Evolutionary conservation across 2,888 invertebrate species (phyloP).

Genomic region (Hirtodrosophila alboralis): DNA sequence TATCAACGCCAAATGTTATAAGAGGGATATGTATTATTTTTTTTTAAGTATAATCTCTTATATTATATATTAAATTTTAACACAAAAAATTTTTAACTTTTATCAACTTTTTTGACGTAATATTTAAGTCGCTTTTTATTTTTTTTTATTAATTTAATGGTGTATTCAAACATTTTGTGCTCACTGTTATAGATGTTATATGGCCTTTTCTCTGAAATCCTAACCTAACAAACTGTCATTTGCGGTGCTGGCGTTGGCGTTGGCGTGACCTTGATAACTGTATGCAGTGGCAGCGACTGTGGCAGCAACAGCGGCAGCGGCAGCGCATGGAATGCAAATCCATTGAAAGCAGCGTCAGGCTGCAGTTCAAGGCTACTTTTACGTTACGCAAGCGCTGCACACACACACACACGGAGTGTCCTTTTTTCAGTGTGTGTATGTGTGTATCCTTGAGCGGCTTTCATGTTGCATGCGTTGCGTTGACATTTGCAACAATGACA

Average conservation of each 20-base stretch:
- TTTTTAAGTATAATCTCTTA: too few relatives aligned
- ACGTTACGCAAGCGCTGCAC: constrained; percentile 75
- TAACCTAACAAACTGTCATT: constrained; percentile 35
- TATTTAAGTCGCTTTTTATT: too few relatives aligned
- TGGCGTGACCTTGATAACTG: constrained; percentile 44
- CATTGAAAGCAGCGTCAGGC: constrained; percentile 79
- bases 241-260: constrained; percentile 46
- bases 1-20: too few relatives aligned
- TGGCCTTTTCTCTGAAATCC: constrained; percentile 10
- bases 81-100: too few relatives aligned
- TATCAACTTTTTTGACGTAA: too few relatives aligned
- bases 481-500: constrained; percentile 57
- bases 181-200: too few relatives aligned
- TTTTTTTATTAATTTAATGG: too few relatives aligned
- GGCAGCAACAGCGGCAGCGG: too few relatives aligned
- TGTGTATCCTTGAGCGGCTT: constrained; percentile 64
- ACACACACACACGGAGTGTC: constrained; percentile 28
- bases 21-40: too few relatives aligned
- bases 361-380: constrained; percentile 80
- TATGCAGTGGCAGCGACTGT: constrained; percentile 15
- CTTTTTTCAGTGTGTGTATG: constrained; percentile 27
- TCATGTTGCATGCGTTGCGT: constrained; percentile 64
- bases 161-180: too few relatives aligned
- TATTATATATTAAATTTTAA: too few relatives aligned
- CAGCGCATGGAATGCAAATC: constrained; percentile 75